Conservation (phyloP, 2,888 invertebrate genomes). For the Hirtodrosophila alboralis region DNA sequence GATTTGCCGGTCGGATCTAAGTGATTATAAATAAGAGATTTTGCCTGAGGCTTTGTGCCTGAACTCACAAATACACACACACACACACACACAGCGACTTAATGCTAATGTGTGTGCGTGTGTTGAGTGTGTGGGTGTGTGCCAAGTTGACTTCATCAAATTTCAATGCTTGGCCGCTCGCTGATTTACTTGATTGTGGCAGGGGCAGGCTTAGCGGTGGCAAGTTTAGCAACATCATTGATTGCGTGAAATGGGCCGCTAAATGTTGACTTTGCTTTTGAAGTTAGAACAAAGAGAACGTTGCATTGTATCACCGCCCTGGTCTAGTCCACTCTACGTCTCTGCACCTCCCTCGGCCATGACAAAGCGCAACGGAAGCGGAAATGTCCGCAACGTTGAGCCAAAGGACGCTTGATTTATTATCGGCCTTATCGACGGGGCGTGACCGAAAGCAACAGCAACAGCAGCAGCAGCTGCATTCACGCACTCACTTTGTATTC, state of each 20-base stretch:
- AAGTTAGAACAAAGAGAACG: slow-evolving; percentile 44
- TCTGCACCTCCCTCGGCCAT: slow-evolving; percentile 12
- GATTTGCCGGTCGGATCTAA: slow-evolving; percentile 60
- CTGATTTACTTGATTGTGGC: slow-evolving; percentile 51
- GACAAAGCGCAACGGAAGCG: slow-evolving; percentile 60
- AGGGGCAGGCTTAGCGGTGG: not conserved
- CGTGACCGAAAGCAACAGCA: slow-evolving; percentile 31
- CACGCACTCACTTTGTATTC: slow-evolving; percentile 35
- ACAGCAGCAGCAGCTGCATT: slow-evolving; percentile 24
- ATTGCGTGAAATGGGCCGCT: slow-evolving; percentile 73
- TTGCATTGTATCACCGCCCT: slow-evolving; percentile 8
- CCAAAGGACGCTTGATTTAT: slow-evolving; percentile 45
- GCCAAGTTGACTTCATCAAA: slow-evolving; percentile 56
- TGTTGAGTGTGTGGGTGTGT: slow-evolving; percentile 13
- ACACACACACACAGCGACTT: slow-evolving; percentile 9
- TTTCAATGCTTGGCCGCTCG: slow-evolving; percentile 62
- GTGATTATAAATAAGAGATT: slow-evolving; percentile 76
- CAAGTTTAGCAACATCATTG: slow-evolving; percentile 51
- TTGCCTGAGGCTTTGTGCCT: slow-evolving; percentile 25
- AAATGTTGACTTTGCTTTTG: slow-evolving; percentile 66
- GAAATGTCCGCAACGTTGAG: slow-evolving; percentile 55
- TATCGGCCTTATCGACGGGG: slow-evolving; percentile 47
- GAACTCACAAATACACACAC: slow-evolving; percentile 4
- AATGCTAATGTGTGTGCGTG: slow-evolving; percentile 42
- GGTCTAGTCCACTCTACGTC: not conserved